A percentile compares a stretch with the other conserved stretches of the same genome.
phyloP scores from a whole-genome alignment of 1,140 invertebrate genomes.

The Drosophila lowei region DNA sequence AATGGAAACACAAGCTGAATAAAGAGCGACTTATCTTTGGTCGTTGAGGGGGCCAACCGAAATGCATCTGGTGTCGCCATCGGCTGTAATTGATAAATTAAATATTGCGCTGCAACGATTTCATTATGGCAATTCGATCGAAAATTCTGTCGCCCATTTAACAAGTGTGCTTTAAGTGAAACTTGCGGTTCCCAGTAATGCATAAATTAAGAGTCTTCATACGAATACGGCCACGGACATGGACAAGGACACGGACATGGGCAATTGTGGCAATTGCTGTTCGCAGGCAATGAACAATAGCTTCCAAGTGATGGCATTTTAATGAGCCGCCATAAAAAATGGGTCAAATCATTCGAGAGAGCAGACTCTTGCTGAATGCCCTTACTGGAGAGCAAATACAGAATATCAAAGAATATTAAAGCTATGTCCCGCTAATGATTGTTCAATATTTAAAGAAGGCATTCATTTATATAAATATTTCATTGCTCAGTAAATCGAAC shows the following conservation, averaged over 20 bases:
- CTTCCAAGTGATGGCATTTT: constrained; percentile 49
- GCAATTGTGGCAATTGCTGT: constrained; percentile 9
- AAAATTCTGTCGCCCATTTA: constrained; percentile 17
- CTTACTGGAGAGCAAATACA: too few species aligned
- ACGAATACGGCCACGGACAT: not conserved
- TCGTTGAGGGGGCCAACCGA: constrained; percentile 11
- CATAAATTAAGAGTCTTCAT: constrained; percentile 60
- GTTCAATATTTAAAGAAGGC: not conserved
- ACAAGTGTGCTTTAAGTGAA: constrained; percentile 65
- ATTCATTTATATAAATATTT: constrained; percentile 7
- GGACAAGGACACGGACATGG: constrained; percentile 8
- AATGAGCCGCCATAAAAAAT: constrained; percentile 42
- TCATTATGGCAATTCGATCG: constrained; percentile 36
- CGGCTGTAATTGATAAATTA: constrained; percentile 64
- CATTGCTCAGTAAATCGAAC: constrained; percentile 30
- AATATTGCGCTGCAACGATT: constrained; percentile 45
- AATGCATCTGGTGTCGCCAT: constrained; percentile 11
- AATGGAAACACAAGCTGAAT: constrained; percentile 13
- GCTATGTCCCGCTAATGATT: not conserved
- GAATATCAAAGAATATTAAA: too few species aligned
- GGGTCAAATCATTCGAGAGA: not conserved
- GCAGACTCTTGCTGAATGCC: not conserved
- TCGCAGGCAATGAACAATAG: constrained; percentile 26
- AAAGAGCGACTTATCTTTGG: constrained; percentile 27
- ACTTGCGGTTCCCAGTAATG: constrained; percentile 61